A percentile compares a stretch with the other conserved stretches of the same genome.
Conservation (phyloP, 2,113 vertebrate species). For the Macquaria ambigua region DNA sequence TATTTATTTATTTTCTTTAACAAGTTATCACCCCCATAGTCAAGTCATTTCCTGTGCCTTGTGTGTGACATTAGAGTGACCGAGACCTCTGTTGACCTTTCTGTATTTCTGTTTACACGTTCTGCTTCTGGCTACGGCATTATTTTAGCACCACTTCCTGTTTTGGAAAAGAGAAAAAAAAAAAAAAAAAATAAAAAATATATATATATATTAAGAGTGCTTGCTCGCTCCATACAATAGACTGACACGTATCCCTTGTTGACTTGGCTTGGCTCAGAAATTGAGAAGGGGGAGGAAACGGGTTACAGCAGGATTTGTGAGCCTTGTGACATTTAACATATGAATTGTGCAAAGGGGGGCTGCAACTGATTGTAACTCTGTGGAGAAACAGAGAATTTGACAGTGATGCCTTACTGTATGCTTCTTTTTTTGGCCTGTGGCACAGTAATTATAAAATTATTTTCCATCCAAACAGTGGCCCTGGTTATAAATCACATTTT, state of each 20-base stretch:
- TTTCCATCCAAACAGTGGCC: background rate
- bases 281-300: background rate
- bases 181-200: background rate
- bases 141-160: background rate
- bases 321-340: conserved; percentile 13
- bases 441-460: background rate
- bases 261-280: background rate
- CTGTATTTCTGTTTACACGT: background rate
- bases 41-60: conserved; percentile 2
- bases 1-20: background rate
- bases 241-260: background rate
- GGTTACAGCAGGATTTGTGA: background rate
- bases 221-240: background rate
- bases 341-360: background rate
- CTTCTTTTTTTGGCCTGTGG: background rate
- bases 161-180: background rate
- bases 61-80: conserved; percentile 20
- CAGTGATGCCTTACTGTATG: background rate
- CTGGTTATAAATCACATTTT: conserved; percentile 13
- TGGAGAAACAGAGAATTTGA: background rate
- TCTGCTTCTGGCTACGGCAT: background rate
- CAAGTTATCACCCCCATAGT: background rate
- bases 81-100: conserved; percentile 23
- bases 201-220: background rate
- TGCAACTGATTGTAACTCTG: conserved; percentile 5